These are phyloP conservation scores for Sinocyclocheilus rhinocerous DNA, from an alignment of 2,113 vertebrate species.

Conservation along the genomic window DNA sequence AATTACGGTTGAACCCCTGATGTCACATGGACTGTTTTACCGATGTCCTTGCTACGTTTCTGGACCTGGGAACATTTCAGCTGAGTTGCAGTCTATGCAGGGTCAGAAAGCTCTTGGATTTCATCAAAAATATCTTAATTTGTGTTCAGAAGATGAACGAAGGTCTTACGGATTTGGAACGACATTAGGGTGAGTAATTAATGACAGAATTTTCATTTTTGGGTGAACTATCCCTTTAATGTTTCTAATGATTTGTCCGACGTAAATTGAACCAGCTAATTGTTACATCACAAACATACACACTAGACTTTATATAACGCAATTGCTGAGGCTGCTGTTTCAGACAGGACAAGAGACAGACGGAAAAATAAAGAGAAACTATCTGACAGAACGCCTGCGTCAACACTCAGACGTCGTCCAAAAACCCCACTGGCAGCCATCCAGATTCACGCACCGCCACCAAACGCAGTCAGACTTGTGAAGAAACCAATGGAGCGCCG, in stretches of 20 bases:
- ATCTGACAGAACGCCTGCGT: constrained; percentile 7
- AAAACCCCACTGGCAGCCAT: constrained; percentile 4
- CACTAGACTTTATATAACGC: neutral
- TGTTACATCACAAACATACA: neutral
- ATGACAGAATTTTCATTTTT: too few species aligned
- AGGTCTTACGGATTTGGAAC: too few species aligned
- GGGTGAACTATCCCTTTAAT: too few species aligned
- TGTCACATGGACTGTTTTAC: too few species aligned
- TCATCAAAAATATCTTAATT: too few species aligned
- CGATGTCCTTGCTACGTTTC: too few species aligned
- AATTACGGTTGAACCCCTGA: too few species aligned
- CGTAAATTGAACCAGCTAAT: neutral
- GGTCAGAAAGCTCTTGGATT: too few species aligned
- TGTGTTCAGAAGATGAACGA: too few species aligned
- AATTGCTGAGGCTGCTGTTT: neutral
- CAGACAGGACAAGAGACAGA: neutral
- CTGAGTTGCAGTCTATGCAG: too few species aligned
- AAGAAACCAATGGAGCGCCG: neutral
- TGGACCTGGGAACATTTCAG: too few species aligned
- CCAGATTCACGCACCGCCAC: neutral
- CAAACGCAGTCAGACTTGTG: neutral
- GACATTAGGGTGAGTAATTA: too few species aligned
- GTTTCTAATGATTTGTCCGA: neutral
- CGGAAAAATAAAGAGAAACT: neutral
- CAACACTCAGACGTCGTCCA: neutral